Percentiles rank a stretch among this genome's conserved stretches.
phyloP scores from a whole-genome alignment of 2,797 vertebrate genomes.

The Sparus aurata region DNA sequence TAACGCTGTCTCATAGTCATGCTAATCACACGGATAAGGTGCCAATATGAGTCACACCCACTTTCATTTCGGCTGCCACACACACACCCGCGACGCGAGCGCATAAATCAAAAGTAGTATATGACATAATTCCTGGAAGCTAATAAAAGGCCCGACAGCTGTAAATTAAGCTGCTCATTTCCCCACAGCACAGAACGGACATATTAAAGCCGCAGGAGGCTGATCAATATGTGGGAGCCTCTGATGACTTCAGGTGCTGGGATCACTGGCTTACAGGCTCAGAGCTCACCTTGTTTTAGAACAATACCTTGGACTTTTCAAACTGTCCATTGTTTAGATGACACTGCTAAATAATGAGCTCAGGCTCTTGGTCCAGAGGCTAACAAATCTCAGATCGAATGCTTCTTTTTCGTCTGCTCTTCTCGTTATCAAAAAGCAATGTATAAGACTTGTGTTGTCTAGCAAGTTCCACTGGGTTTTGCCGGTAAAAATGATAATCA shows the following conservation, averaged over 20 bases:
- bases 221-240: background rate
- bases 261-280: background rate
- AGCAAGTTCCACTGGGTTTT: too few relatives aligned
- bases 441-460: background rate
- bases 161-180: constrained; percentile 21
- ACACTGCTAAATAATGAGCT: background rate
- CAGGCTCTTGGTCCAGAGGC: background rate
- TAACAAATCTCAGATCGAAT: background rate
- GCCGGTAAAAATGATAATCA: too few relatives aligned
- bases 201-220: constrained; percentile 17
- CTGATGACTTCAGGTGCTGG: constrained; percentile 7
- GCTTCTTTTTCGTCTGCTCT: background rate
- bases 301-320: background rate
- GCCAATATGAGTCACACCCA: constrained; percentile 52
- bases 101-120: constrained; percentile 40
- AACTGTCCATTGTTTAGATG: background rate
- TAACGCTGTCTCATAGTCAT: constrained; percentile 32
- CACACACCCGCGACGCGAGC: background rate
- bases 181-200: background rate
- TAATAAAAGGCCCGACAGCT: constrained; percentile 37
- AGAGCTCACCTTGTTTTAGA: background rate
- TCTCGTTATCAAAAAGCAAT: background rate
- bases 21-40: constrained; percentile 48
- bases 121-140: constrained; percentile 8
- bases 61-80: constrained; percentile 38